Evolutionary conservation across 2,797 vertebrate genomes (phyloP).

Genomic region (Podargus strigoides): DNA sequence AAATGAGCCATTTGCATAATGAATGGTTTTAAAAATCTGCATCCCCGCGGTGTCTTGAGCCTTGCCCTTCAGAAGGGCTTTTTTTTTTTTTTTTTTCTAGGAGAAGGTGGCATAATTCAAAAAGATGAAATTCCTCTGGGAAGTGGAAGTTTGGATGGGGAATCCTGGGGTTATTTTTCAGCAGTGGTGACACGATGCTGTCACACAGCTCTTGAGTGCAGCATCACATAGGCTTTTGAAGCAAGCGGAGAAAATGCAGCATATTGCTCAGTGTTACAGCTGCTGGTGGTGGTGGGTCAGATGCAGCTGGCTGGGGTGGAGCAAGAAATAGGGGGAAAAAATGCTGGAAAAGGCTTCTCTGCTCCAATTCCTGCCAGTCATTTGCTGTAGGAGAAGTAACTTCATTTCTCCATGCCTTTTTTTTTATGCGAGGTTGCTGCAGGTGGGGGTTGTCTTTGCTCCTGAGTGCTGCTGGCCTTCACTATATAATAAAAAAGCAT

Average conservation of each 20-base stretch:
- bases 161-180: not conserved
- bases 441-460: not conserved
- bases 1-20: constrained; percentile 53
- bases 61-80: not conserved
- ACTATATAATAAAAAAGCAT: not conserved
- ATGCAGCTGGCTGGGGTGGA: not conserved
- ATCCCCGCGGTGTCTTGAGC: not conserved
- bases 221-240: not conserved
- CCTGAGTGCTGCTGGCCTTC: not conserved
- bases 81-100: not conserved
- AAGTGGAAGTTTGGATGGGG: not conserved
- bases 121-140: not conserved
- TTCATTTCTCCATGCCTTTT: not conserved
- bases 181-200: accelerated
- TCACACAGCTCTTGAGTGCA: not conserved
- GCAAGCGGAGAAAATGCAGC: not conserved
- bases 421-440: not conserved
- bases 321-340: accelerated
- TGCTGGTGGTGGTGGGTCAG: accelerated
- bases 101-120: not conserved
- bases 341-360: not conserved
- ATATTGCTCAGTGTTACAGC: accelerated
- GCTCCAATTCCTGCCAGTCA: accelerated
- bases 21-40: constrained; percentile 6
- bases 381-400: not conserved